Conservation (phyloP, 2,797 vertebrate species). For the Cryptoprocta ferox region DNA sequence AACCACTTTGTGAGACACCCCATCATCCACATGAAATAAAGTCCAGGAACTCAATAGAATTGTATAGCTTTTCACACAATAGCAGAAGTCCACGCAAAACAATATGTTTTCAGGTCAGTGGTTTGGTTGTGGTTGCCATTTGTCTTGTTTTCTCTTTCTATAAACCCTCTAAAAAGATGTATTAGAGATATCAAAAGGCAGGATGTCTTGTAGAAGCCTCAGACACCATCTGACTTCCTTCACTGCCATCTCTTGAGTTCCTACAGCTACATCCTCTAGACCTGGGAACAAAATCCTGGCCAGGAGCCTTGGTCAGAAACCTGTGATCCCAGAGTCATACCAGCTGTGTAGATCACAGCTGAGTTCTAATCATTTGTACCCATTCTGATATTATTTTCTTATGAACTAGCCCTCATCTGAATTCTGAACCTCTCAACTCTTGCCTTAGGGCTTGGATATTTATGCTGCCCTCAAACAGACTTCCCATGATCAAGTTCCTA, state of each 20-base stretch:
- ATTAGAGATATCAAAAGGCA: background rate
- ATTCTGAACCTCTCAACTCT: background rate
- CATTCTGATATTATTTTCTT: background rate
- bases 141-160: background rate
- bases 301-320: background rate
- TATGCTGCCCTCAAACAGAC: background rate
- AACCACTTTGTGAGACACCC: background rate
- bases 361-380: background rate
- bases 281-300: background rate
- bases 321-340: background rate
- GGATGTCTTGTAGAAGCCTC: background rate
- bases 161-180: background rate
- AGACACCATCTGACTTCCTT: background rate
- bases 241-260: background rate
- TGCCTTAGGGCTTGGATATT: background rate
- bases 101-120: background rate
- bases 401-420: background rate
- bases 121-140: background rate
- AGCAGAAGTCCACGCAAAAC: background rate
- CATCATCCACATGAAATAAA: slow-evolving; percentile 15
- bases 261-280: background rate
- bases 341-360: background rate
- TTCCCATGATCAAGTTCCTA: background rate
- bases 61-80: background rate
- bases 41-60: background rate